Conservation (phyloP, 2,888 invertebrate species). For the Scelioninae gen. 1 region DNA sequence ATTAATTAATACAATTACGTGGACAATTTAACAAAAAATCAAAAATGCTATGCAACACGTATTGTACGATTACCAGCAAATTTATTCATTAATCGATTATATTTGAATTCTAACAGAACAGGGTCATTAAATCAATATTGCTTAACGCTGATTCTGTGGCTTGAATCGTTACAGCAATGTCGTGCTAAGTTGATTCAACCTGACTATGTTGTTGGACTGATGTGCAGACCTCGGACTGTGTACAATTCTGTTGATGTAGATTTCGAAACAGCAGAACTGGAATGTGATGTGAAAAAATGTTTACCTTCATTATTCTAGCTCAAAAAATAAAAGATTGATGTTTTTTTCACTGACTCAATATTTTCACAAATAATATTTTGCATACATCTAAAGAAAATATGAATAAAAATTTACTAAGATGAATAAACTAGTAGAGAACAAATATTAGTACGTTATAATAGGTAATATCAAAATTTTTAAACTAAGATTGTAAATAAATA, state of each 20-base stretch:
- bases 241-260: constrained; percentile 24
- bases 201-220: constrained; percentile 25
- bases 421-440: too few species aligned
- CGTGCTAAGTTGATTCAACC: constrained; percentile 40
- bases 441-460: too few species aligned
- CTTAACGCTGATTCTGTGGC: constrained; percentile 37
- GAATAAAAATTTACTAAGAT: too few species aligned
- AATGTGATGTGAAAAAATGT: neutral
- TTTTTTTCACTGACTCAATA: too few species aligned
- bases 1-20: too few species aligned
- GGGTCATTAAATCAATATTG: constrained; percentile 43
- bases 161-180: constrained; percentile 37
- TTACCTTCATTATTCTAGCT: too few species aligned
- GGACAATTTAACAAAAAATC: too few species aligned
- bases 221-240: constrained; percentile 15
- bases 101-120: constrained; percentile 20
- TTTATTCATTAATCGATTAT: constrained; percentile 18
- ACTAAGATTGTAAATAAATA: too few species aligned
- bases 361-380: too few species aligned
- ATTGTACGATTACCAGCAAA: constrained; percentile 1
- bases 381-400: too few species aligned
- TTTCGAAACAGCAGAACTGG: neutral
- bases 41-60: neutral
- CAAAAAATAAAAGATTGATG: too few species aligned
- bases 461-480: too few species aligned